Evolutionary conservation across 2,113 vertebrate species (phyloP).

Genomic region (Collichthys lucidus): DNA sequence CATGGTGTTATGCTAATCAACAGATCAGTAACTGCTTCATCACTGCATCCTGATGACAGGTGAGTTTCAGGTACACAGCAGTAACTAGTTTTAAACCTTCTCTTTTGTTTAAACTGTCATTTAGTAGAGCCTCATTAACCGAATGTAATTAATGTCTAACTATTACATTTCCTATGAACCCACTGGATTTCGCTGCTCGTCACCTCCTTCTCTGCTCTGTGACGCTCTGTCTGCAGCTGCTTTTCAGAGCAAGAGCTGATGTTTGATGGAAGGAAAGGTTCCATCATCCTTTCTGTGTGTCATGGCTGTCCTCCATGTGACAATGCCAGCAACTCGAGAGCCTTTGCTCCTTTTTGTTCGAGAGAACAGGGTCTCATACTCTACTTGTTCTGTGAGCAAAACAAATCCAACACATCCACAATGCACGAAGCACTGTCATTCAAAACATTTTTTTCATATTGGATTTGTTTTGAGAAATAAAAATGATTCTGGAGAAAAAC

Average conservation of each 20-base stretch:
- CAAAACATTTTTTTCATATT: neutral
- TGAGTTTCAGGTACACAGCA: too few relatives aligned
- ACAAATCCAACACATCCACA: neutral
- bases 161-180: neutral
- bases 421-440: neutral
- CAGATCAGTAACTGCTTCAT: too few relatives aligned
- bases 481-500: neutral
- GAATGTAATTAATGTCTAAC: neutral
- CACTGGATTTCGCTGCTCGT: neutral
- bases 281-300: neutral
- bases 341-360: neutral
- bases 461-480: neutral
- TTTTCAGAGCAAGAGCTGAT: neutral
- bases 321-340: neutral
- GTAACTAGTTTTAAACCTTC: too few relatives aligned
- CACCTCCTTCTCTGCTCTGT: neutral
- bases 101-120: neutral
- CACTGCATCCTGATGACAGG: too few relatives aligned
- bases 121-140: neutral
- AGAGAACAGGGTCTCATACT: neutral
- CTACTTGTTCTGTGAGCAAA: neutral
- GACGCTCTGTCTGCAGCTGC: neutral
- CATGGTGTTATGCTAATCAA: too few relatives aligned
- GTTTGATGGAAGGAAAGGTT: neutral
- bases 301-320: neutral